Base-by-base conservation (phyloP, 2,113 vertebrate species). In the Leptocoma aspasia region DNA sequence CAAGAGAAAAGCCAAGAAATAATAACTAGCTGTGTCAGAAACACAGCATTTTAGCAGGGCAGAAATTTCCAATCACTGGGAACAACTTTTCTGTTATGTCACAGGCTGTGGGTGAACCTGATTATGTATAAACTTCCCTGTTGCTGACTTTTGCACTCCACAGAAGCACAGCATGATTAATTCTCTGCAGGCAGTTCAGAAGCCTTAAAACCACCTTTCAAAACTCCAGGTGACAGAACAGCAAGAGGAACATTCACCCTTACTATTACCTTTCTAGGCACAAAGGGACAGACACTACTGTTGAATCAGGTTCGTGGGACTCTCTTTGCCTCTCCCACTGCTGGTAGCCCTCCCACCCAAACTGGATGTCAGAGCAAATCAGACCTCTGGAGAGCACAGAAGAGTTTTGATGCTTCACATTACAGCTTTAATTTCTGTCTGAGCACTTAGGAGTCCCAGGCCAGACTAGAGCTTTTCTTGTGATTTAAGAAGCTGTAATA, bases 391-490 rank as follows among this genome's bases (percentile, higher is more conserved):
- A 89, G 54, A 60, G 52, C 4, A 11, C 22, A 73, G 23, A 21
- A 50, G 52, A 47, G 82, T 91, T 95, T 70, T 77, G 75, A 61
- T 89, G 26, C 81, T 92, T 91, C 87, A 86, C 64, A 70, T 68
- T 47, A 85, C 44, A 84, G 37, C 21, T 96, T 95, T 69, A 95
- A 84, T 95, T 97, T 97, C 56, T 95, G 83, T 45, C 50, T 91
- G 71, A 95, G 61, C 59, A 94, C 91, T 91, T 75, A 79, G 65
- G 63, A 93, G 35, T 45, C 81, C 73, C 53, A 83, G 50, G 13
- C 69, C 56, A 90, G 73, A 88, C 86, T 69, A 73, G 90, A 91
- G 87, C 80, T 92, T 72, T 94, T 77, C 70, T 87, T 17, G 33
- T 90, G 91, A 96, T 82, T 96, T 94, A 93, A 95, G 42, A 72